phyloP scores from a whole-genome alignment of 2,797 vertebrate species.

The Vireo griseus region DNA sequence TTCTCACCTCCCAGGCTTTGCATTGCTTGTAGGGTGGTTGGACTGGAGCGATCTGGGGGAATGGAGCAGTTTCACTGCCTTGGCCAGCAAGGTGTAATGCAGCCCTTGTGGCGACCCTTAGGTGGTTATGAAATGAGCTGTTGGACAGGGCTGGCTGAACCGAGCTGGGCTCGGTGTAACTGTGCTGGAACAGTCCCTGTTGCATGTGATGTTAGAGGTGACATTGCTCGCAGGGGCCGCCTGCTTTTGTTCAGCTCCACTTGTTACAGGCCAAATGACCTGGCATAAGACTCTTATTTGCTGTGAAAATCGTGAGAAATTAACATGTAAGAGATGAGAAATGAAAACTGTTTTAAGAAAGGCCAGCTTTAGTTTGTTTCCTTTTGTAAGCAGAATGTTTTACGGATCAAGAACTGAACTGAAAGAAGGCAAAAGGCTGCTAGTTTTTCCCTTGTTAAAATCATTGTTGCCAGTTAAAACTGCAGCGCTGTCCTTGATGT shows the following conservation, averaged over 20 bases:
- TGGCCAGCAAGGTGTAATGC: neutral
- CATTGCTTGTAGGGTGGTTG: neutral
- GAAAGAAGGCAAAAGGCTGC: neutral
- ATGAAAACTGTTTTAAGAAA: neutral
- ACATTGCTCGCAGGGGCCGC: neutral
- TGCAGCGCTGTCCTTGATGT: neutral
- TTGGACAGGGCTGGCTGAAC: neutral
- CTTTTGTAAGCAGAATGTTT: neutral
- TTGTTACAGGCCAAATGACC: neutral
- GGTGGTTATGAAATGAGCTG: neutral
- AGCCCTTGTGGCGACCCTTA: neutral
- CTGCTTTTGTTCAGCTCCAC: constrained; percentile 7
- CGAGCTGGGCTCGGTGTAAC: neutral
- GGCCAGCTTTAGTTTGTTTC: neutral
- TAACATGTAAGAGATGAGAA: neutral
- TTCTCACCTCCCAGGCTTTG: neutral
- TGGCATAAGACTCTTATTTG: neutral
- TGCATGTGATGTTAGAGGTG: constrained; percentile 44
- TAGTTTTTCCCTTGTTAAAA: neutral
- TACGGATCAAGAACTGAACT: neutral
- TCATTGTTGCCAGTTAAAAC: neutral
- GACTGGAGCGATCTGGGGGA: accelerated
- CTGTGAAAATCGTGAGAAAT: neutral
- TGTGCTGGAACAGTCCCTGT: neutral
- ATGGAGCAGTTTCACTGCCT: neutral